Evolutionary conservation across 2,888 invertebrate genomes (phyloP).

Genomic region (Oligia fasciuncula): DNA sequence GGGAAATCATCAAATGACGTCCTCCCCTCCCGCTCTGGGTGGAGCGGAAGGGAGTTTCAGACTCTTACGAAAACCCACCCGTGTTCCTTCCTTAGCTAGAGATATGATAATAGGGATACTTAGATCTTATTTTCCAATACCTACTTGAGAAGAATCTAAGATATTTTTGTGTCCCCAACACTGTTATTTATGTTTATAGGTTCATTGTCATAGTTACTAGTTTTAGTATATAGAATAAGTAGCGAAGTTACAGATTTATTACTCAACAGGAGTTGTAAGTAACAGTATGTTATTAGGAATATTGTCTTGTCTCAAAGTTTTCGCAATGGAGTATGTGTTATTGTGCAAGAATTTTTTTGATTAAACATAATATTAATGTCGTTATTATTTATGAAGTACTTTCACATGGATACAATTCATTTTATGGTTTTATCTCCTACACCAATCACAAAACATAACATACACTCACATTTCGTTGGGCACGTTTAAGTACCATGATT

Average conservation of each 20-base stretch:
- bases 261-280: not conserved
- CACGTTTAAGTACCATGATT: no score
- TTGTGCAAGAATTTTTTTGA: slow-evolving; percentile 7
- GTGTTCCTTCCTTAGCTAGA: no score
- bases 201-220: slow-evolving; percentile 13
- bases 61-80: no score
- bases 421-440: not conserved
- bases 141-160: not conserved
- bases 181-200: slow-evolving; percentile 10
- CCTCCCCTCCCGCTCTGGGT: no score
- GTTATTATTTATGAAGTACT: not conserved
- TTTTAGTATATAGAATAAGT: slow-evolving; percentile 27
- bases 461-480: not conserved
- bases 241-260: slow-evolving; percentile 34
- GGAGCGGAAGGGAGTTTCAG: no score
- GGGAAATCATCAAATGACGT: no score
- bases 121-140: not conserved
- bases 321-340: slow-evolving; percentile 1
- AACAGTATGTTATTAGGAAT: slow-evolving; percentile 15
- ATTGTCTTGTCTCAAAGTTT: slow-evolving; percentile 29
- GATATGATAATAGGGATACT: no score
- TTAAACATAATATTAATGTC: not conserved
- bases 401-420: not conserved
- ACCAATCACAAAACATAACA: not conserved
- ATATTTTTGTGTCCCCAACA: not conserved